These are phyloP conservation scores for Sylvicola cinctus DNA, from an alignment of 2,888 invertebrate species.

Conservation along the genomic window DNA sequence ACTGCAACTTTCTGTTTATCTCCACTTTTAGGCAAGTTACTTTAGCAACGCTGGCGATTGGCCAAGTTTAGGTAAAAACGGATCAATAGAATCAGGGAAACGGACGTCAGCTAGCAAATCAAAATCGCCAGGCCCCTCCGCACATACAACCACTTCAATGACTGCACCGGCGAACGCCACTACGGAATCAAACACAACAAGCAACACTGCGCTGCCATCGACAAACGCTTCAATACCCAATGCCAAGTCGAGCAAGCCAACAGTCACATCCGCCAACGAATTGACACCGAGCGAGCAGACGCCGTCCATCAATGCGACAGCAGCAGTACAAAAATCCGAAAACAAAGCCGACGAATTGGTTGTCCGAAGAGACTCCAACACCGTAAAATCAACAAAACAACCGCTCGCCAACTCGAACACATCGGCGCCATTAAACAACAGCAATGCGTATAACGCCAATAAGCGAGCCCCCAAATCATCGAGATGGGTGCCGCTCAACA, in stretches of 20 bases:
- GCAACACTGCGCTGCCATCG: background rate
- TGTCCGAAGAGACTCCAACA: too few relatives aligned
- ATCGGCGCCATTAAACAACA: background rate
- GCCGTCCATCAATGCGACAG: too few relatives aligned
- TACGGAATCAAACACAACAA: background rate
- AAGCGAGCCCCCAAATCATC: conserved; percentile 33
- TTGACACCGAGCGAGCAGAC: too few relatives aligned
- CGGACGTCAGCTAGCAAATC: background rate
- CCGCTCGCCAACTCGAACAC: background rate
- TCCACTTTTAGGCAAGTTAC: conserved; percentile 64
- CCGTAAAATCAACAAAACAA: background rate
- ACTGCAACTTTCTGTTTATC: conserved; percentile 3
- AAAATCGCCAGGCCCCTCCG: background rate
- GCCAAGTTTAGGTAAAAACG: conserved; percentile 61
- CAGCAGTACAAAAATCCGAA: too few relatives aligned
- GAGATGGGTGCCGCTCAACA: conserved; percentile 84
- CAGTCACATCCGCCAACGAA: conserved; percentile 3
- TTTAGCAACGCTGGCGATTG: conserved; percentile 80
- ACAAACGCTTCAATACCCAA: background rate
- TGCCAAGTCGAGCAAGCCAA: background rate
- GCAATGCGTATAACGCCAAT: conserved; percentile 9
- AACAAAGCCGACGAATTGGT: too few relatives aligned
- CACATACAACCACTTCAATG: conserved; percentile 1
- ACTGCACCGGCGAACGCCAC: conserved; percentile 2
- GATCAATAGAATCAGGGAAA: conserved; percentile 6